Conservation (phyloP, 2,888 invertebrate species). For the Tetheella fluctuosa region DNA sequence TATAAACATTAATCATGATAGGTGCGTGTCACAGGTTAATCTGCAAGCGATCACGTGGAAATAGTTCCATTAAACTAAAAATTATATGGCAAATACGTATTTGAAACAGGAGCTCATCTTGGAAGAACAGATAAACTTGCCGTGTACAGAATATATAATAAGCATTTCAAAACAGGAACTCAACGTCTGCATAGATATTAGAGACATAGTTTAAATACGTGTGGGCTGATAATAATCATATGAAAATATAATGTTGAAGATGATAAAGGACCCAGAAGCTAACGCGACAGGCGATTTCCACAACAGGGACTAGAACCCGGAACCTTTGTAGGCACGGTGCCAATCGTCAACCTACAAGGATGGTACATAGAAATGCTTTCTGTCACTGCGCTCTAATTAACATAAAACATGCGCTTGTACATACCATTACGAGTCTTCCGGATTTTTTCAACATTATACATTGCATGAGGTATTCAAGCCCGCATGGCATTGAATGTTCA, state of each 20-base stretch:
- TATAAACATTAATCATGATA: too few relatives aligned
- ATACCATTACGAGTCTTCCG: conserved; percentile 57
- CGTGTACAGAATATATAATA: background rate
- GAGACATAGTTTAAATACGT: background rate
- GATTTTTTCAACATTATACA: conserved; percentile 61
- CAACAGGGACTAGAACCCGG: conserved; percentile 34
- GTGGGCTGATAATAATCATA: conserved; percentile 6
- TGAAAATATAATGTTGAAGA: background rate
- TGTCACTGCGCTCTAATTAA: conserved; percentile 67
- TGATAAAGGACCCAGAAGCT: background rate
- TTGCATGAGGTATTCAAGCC: conserved; percentile 53
- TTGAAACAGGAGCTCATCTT: too few relatives aligned
- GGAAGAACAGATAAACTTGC: background rate
- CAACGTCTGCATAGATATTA: conserved; percentile 6
- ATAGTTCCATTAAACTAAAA: too few relatives aligned
- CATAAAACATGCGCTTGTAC: conserved; percentile 70
- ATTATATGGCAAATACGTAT: too few relatives aligned
- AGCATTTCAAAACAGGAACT: background rate
- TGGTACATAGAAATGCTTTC: conserved; percentile 79
- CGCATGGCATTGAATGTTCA: conserved; percentile 57
- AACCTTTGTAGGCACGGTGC: conserved; percentile 40
- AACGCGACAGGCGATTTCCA: background rate
- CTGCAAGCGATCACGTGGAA: too few relatives aligned
- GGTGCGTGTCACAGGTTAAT: too few relatives aligned
- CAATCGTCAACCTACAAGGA: conserved; percentile 46